These are phyloP conservation scores for Rotaria sp. DNA, from an alignment of 2,888 invertebrate species.

Conservation along the genomic window DNA sequence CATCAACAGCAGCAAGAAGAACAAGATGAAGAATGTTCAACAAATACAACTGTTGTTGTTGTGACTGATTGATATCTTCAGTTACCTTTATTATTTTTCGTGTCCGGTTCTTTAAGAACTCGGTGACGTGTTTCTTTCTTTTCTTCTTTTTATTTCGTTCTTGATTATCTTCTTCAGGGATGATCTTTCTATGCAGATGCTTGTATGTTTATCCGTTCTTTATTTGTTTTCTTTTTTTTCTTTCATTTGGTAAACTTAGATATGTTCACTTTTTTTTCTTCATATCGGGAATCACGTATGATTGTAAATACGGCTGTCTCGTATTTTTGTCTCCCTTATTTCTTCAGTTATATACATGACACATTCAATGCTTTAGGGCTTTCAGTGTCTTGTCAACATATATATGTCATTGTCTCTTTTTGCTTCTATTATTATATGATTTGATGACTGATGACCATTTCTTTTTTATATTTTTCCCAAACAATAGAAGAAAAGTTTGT, in stretches of 20 bases:
- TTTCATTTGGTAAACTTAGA: neutral
- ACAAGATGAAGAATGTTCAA: neutral
- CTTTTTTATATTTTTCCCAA: neutral
- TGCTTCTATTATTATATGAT: neutral
- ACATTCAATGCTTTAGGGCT: constrained; percentile 19
- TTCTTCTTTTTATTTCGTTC: neutral
- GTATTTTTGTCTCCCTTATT: neutral
- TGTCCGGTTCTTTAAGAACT: constrained; percentile 14
- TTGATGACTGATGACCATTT: neutral
- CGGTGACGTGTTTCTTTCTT: neutral
- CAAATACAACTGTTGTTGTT: neutral
- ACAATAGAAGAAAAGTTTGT: neutral
- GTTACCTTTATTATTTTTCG: neutral
- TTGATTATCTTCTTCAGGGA: neutral
- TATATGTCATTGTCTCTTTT: neutral
- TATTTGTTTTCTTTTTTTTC: neutral
- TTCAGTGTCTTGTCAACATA: neutral
- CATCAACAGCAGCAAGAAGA: neutral
- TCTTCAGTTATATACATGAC: neutral
- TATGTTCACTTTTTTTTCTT: neutral
- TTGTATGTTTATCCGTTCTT: neutral
- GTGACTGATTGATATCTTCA: neutral
- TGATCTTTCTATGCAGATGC: neutral
- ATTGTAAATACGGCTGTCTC: constrained; percentile 10
- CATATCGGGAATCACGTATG: constrained; percentile 5